Base-by-base conservation (phyloP, 2,888 invertebrate species). In the Drosophila phalerata region DNA sequence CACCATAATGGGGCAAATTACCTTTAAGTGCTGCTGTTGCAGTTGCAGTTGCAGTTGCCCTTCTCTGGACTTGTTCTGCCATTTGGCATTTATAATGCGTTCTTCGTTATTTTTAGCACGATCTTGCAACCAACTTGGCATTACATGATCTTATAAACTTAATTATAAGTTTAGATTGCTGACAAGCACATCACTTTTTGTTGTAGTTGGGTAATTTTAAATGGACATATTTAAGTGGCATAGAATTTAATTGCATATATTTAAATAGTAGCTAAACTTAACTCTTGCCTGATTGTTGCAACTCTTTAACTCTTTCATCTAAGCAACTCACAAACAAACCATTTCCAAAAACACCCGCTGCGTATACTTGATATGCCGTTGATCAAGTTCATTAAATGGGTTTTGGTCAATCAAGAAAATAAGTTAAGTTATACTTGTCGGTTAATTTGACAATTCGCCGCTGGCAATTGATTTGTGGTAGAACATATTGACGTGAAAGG, bases 101-200 rank as follows among this genome's bases (percentile, higher is more conserved):
- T 87, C 79, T 69, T 68, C 70, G 83, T 85, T 86, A 86, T 86
- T 86, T 86, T 82, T 86, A 86, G 89, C 85, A 88, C 87, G 87
- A 88, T 84, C 85, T 73, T 60, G 42, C 32, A 45, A 47, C 61
- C 64, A 58, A 75, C 63, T 67, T 72, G 61, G 68, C 52, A 55
- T 69, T 73, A 72, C 82, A 76, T 76, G 73, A 75, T 51, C 72
- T 63, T 61, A 47, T 48, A 53, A 42, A 38, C 52, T 71, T 85
- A 80, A 82, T 88, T 85, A 71, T 56, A 73, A 52, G 69, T 62
- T 79, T 67, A 40, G 76, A 69, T 76, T 66, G 83, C 61, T 40
- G 22, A 49, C 47, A 45, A 73, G 47, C 58, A 25, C 66, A 77
- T 42, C 64, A 34, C 38, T 49, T 53, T 32, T n/a, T 13, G 30